Conservation (phyloP, 2,797 vertebrate genomes). For the Leucoraja ocellata region DNA sequence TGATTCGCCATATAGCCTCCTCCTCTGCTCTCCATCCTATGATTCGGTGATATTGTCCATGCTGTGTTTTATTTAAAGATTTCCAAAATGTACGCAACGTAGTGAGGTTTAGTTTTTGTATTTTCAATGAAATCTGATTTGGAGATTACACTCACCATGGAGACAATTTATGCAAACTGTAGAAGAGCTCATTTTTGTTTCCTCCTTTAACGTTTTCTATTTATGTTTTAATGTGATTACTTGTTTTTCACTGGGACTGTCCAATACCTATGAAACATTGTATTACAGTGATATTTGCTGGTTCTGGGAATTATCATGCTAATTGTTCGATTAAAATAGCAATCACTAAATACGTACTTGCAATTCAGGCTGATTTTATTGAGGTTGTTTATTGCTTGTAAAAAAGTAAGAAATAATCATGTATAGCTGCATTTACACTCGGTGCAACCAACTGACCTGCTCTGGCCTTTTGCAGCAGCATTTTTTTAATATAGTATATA, state of each 20-base stretch:
- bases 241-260: neutral
- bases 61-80: neutral
- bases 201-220: neutral
- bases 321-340: constrained; percentile 21
- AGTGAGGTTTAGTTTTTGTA: neutral
- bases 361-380: neutral
- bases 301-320: neutral
- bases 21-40: neutral
- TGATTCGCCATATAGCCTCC: neutral
- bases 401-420: neutral
- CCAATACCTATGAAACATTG: neutral
- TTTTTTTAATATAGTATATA: neutral
- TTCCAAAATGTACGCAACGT: neutral
- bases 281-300: neutral
- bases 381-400: neutral
- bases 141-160: neutral
- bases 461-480: neutral
- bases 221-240: constrained; percentile 15
- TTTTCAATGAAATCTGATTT: neutral
- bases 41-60: neutral
- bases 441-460: neutral
- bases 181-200: constrained; percentile 4
- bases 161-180: neutral
- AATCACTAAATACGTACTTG: neutral
- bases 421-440: neutral